Evolutionary conservation across 37 sponge, comb jelly and placozoan species (phyloP), one percentile per base, ranked within the genome.

Genomic region (Mnemiopsis leidyi): DNA sequence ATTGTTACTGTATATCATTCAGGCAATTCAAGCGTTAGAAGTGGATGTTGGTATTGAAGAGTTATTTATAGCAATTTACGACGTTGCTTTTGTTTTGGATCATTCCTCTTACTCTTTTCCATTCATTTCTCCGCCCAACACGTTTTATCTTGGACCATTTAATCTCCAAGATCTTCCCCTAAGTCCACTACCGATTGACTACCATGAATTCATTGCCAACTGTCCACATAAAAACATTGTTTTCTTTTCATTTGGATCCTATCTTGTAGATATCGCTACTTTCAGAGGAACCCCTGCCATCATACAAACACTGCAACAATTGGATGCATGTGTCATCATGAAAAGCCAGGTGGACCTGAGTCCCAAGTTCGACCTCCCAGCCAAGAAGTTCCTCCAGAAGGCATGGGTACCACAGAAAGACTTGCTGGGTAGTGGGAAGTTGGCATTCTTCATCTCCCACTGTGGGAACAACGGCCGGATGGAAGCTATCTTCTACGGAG

Each of bases 381-480:
- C 21, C n/a, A 18, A 23, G 48, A 85, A 85, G 24, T 40, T 32
- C 24, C 25, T 40, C 1, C 36, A 32, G 25, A 25, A 23, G 26
- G 28, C 61, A 18, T 85, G 90, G 90, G 5, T 85, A n/a, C 61
- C 90, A 23, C 90, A 85, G 61, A 38, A 33, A 25, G 90, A 85
- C 48, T 25, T 85, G 29, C 36, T 85, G 48, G 90, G 61, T 5
- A 85, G 90, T 85, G 90, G 90, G 36, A 38, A 40, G 20, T 23
- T 85, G 35, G 61, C 23, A 21, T 16, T 85, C 20, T 85, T 85
- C 24, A 39, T 85, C 61, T 40, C 61, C 26, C 90, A 85, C 61
- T 85, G 90, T 25, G 90, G 90, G 5, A 85, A 85, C 23, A 85
- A 85, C 48, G 90, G 90, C 23, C 38, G 90, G n/a, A 38, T 85